Conservation (phyloP, 2,888 invertebrate species). For the Auanema freiburgensis region DNA sequence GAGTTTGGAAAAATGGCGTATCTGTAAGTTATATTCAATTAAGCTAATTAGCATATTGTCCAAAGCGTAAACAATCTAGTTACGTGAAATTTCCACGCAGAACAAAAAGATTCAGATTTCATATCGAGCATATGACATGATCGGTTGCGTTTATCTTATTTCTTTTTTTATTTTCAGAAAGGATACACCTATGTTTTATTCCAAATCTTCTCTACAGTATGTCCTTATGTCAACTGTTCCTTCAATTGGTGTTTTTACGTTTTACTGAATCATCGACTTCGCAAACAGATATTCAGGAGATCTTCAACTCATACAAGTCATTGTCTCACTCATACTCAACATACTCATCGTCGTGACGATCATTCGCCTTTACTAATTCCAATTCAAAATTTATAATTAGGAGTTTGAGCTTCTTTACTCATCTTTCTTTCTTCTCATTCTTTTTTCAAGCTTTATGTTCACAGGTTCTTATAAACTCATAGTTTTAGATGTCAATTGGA, state of each 20-base stretch:
- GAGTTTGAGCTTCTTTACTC: too few species aligned
- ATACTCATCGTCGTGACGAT: conserved; percentile 10
- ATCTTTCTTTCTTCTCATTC: too few species aligned
- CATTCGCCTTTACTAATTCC: conserved; percentile 9
- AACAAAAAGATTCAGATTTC: background rate
- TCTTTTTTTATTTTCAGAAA: conserved; percentile 8
- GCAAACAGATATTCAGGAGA: conserved; percentile 30
- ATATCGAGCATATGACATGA: background rate
- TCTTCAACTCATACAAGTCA: conserved; percentile 20
- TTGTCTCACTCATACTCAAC: too few species aligned
- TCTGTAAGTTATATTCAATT: conserved; percentile 6
- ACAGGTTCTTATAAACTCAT: too few species aligned
- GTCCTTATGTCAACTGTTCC: conserved; percentile 30
- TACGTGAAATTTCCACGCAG: background rate
- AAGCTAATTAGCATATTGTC: background rate
- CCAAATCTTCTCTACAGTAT: conserved; percentile 21
- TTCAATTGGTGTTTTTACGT: conserved; percentile 39
- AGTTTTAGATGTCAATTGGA: too few species aligned
- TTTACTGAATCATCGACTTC: conserved; percentile 27
- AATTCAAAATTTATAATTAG: too few species aligned
- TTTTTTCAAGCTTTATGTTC: too few species aligned
- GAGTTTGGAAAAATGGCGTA: conserved; percentile 14
- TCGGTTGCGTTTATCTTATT: background rate
- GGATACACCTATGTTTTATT: background rate
- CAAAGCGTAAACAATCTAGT: background rate